A percentile compares a stretch with the other conserved stretches of the same genome.
Evolutionary conservation across 2,888 invertebrate species (phyloP).

Genomic region (Theretra japonica): DNA sequence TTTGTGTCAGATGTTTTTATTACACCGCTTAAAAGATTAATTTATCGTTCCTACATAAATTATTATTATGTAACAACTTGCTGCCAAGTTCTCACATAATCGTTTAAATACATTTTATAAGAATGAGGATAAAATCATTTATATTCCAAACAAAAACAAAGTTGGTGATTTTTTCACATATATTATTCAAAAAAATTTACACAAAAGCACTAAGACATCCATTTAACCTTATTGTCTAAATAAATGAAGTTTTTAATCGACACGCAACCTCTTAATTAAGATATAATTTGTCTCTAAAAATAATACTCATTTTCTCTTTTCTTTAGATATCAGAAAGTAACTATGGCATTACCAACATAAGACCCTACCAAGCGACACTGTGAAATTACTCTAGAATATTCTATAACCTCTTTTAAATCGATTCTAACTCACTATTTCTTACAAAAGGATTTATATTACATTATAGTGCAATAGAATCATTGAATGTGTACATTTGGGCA

Average conservation of each 20-base stretch:
- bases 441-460: constrained; percentile 75
- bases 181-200: constrained; percentile 85
- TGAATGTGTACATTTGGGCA: constrained; percentile 76
- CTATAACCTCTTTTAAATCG: constrained; percentile 60
- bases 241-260: constrained; percentile 82
- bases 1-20: too few species aligned
- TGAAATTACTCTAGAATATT: constrained; percentile 68
- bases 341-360: constrained; percentile 77
- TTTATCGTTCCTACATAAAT: too few species aligned
- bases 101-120: too few species aligned
- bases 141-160: constrained; percentile 41
- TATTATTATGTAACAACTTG: too few species aligned
- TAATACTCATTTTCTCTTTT: constrained; percentile 78
- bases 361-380: constrained; percentile 73
- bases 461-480: constrained; percentile 74
- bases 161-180: constrained; percentile 78
- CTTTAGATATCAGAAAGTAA: constrained; percentile 68
- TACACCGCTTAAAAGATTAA: too few species aligned
- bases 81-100: neutral
- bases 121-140: neutral
- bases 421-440: constrained; percentile 71
- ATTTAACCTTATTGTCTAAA: constrained; percentile 85
- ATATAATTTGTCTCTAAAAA: constrained; percentile 84
- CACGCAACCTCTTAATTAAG: constrained; percentile 81
- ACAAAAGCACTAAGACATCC: constrained; percentile 86